Evolutionary conservation across 2,888 invertebrate genomes (phyloP).

Genomic region (Metallyticus violacea): DNA sequence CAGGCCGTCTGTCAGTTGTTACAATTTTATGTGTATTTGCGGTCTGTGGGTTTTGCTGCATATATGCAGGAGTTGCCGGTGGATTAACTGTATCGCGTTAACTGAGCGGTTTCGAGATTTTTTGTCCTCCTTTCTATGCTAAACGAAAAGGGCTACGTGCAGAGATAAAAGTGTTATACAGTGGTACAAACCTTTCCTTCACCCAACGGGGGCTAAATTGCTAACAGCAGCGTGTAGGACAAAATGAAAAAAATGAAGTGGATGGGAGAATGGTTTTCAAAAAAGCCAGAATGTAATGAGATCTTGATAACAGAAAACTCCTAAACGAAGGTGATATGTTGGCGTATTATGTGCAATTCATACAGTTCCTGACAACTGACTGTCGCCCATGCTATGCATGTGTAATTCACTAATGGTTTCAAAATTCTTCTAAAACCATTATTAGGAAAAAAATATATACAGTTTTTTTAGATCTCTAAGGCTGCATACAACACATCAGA

Average conservation of each 20-base stretch:
- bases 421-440: background rate
- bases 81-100: background rate
- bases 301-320: background rate
- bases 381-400: background rate
- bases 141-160: background rate
- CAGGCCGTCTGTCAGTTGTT: background rate
- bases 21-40: background rate
- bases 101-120: background rate
- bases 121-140: background rate
- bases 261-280: background rate
- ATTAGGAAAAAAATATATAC: too few relatives aligned
- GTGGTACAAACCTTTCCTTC: background rate
- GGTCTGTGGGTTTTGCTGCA: too few relatives aligned
- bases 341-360: background rate
- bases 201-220: background rate
- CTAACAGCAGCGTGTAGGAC: background rate
- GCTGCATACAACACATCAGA: too few relatives aligned
- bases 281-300: background rate
- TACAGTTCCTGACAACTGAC: background rate
- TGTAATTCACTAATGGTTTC: background rate
- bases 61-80: background rate
- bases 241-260: background rate
- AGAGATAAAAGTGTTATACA: background rate
- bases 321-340: background rate
- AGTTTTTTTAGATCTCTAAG: too few relatives aligned